Percentiles rank a stretch among this genome's conserved stretches.
These are phyloP conservation scores for Boulengeromyrus knoepffleri DNA, from an alignment of 2,113 vertebrate genomes.

Conservation along the genomic window DNA sequence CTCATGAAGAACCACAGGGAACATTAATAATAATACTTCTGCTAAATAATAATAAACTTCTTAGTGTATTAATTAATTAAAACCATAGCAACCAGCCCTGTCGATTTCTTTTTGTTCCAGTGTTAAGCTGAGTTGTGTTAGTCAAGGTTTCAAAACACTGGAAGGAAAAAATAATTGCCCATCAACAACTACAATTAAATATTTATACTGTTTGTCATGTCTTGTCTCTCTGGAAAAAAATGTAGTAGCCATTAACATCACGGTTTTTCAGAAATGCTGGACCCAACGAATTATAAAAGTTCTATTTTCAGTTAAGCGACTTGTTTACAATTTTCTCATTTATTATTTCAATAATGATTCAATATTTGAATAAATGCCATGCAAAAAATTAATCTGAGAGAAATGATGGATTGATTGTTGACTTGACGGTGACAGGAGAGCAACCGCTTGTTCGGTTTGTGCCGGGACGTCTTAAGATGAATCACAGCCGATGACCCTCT, in stretches of 20 bases:
- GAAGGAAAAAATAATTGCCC: neutral
- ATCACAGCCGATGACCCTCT: neutral
- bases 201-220: neutral
- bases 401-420: neutral
- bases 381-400: neutral
- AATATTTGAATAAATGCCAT: neutral
- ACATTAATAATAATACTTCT: neutral
- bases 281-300: neutral
- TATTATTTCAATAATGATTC: neutral
- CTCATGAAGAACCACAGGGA: neutral
- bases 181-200: slow-evolving; percentile 1
- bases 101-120: neutral
- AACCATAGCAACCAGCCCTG: neutral
- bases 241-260: neutral
- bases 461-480: neutral
- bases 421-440: neutral
- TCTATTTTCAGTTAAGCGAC: neutral
- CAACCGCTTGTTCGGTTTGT: neutral
- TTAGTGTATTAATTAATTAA: neutral
- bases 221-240: neutral
- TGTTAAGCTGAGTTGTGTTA: neutral
- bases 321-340: neutral
- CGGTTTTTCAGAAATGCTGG: neutral
- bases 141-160: neutral
- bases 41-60: no score